Percentiles rank a stretch among this genome's conserved stretches.
These are phyloP conservation scores for Hyles vespertilio DNA, from an alignment of 1,140 invertebrate genomes.

Conservation along the genomic window DNA sequence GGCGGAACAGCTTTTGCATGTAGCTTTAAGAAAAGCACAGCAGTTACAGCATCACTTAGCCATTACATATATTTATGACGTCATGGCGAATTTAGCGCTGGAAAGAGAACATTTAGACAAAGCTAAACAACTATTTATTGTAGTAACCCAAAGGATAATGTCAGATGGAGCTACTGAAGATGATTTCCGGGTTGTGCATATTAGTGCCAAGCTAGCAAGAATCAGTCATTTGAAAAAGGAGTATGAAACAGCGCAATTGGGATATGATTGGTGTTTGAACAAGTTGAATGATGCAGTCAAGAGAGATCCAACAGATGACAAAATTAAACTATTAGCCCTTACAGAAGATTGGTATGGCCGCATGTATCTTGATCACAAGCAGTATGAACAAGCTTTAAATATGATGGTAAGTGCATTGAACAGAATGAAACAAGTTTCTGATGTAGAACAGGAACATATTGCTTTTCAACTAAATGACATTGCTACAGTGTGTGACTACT, in stretches of 20 bases:
- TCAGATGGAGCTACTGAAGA: conserved; percentile 80
- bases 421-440: conserved; percentile 80
- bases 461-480: conserved; percentile 91
- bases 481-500: conserved; percentile 83
- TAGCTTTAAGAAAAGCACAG: conserved; percentile 89
- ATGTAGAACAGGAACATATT: conserved; percentile 82
- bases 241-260: conserved; percentile 81
- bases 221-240: conserved; percentile 81
- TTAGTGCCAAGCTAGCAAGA: conserved; percentile 85
- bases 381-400: conserved; percentile 79
- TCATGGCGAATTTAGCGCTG: conserved; percentile 93
- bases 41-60: conserved; percentile 84
- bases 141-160: conserved; percentile 87
- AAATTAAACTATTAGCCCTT: conserved; percentile 81
- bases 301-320: conserved; percentile 74
- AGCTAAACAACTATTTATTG: conserved; percentile 89
- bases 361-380: conserved; percentile 81
- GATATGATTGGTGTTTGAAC: conserved; percentile 86
- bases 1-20: conserved; percentile 89
- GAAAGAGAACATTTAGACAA: conserved; percentile 85
- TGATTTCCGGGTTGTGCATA: conserved; percentile 82
- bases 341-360: conserved; percentile 89
- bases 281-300: conserved; percentile 79
- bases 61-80: conserved; percentile 91
- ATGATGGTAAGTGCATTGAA: conserved; percentile 84